Conservation (phyloP, 2,113 vertebrate genomes). For the Notiomystis cincta region DNA sequence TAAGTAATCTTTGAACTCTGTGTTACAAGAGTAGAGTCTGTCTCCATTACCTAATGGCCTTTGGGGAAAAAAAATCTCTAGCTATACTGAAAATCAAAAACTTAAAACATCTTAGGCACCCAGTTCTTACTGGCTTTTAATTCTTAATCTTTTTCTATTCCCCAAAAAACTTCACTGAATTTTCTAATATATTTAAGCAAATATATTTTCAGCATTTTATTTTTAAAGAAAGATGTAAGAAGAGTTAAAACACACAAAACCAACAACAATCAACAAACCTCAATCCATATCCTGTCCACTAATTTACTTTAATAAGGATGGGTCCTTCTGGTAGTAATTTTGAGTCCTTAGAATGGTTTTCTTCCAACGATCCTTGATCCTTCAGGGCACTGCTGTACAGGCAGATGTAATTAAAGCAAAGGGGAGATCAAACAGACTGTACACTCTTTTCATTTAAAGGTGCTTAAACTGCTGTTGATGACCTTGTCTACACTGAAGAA, state of each 20-base stretch:
- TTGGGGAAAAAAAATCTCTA: not conserved
- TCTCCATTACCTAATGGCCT: not conserved
- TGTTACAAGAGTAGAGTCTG: not conserved
- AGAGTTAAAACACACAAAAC: not conserved
- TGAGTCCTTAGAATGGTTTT: not conserved
- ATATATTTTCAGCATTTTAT: not conserved
- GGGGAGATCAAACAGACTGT: not conserved
- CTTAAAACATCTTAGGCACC: not conserved
- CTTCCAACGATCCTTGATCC: not conserved
- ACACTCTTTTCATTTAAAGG: not conserved
- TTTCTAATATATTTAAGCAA: not conserved
- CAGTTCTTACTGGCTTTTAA: not conserved
- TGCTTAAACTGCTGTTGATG: not conserved
- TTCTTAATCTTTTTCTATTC: not conserved
- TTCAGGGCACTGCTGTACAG: not conserved
- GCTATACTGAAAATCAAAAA: not conserved
- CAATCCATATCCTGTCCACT: not conserved
- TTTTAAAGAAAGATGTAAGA: not conserved
- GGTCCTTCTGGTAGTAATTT: not conserved
- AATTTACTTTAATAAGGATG: not conserved
- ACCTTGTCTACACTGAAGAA: not conserved
- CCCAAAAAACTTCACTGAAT: not conserved
- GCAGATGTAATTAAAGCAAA: slow-evolving; percentile 2
- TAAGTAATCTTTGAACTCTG: not conserved
- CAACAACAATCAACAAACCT: not conserved